Base-by-base conservation (phyloP, 2,113 vertebrate genomes). In the Ciconia stormi region DNA sequence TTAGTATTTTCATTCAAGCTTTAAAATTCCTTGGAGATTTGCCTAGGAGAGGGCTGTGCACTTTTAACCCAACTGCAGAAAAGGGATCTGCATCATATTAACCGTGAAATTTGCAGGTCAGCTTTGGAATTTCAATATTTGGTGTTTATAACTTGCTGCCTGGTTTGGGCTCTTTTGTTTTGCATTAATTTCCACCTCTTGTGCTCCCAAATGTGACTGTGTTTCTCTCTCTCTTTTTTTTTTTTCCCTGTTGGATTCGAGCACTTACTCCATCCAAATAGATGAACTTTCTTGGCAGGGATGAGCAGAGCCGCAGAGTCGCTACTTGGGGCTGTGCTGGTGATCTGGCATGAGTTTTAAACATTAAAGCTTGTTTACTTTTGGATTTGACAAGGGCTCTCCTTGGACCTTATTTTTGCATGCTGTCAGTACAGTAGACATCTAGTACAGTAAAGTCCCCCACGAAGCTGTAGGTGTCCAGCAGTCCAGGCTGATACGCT, bases 51-150 rank as follows among this genome's bases (percentile, higher is more conserved):
- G 58, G 42, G 44, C 82, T 91, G 67, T 96, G 94, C 74, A 93
- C 90, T 95, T 95, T 96, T 97, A 97, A 97, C 94, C 93, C 77
- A 89, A n/a, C 78, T 96, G 95, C 71, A 96, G 94, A 93, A 96
- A 76, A 92, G 87, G 65, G 83, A 94, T 89, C 59, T 89, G 77
- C 84, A 79, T 96, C 49, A 13, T 74, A 88, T 78, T 89, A 83
- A 95, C 85, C 14, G 66, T 96, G 95, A 97, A 97, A 96, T 97
- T 91, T 95, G 88, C 78, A 82, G 77, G 88, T 86, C 71, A 84
- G 82, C 87, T 76, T 93, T 97, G 88, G 77, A 94, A 97, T 96
- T 96, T 97, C 82, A 96, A 93, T 95, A 63, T 81, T 96, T 91
- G 62, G 86, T 93, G 93, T 96, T 95, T 97, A 93, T 96, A 97